Conservation (phyloP, 2,797 vertebrate genomes). For the Carcharodon carcharias region DNA sequence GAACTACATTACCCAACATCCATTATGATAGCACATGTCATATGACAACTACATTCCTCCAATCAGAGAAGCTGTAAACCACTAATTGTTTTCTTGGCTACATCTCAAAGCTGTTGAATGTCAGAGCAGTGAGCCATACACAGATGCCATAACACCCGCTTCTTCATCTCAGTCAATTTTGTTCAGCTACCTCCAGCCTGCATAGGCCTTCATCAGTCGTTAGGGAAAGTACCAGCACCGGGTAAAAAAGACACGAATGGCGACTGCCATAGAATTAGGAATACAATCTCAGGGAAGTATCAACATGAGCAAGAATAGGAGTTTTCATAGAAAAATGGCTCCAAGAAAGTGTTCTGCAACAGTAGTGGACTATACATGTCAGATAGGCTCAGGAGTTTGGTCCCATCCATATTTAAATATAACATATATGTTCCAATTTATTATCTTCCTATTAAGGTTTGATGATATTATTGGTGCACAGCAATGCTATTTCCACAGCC, state of each 20-base stretch:
- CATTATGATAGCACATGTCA: not conserved
- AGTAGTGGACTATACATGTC: not conserved
- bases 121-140: not conserved
- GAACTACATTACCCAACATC: not conserved
- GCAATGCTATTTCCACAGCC: not conserved
- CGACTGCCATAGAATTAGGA: not conserved
- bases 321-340: not conserved
- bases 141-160: too few species aligned
- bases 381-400: not conserved
- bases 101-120: not conserved
- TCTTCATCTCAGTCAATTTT: not conserved
- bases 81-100: not conserved
- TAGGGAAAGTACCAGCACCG: not conserved
- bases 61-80: not conserved
- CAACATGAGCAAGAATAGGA: not conserved
- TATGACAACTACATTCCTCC: not conserved
- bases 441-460: not conserved
- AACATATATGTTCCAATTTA: not conserved
- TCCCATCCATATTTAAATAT: not conserved
- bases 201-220: not conserved
- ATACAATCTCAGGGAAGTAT: not conserved
- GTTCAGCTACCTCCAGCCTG: not conserved
- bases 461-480: not conserved
- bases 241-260: not conserved
- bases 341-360: not conserved